Conservation (phyloP, 2,888 invertebrate species). For the Drosophila multiciliata region DNA sequence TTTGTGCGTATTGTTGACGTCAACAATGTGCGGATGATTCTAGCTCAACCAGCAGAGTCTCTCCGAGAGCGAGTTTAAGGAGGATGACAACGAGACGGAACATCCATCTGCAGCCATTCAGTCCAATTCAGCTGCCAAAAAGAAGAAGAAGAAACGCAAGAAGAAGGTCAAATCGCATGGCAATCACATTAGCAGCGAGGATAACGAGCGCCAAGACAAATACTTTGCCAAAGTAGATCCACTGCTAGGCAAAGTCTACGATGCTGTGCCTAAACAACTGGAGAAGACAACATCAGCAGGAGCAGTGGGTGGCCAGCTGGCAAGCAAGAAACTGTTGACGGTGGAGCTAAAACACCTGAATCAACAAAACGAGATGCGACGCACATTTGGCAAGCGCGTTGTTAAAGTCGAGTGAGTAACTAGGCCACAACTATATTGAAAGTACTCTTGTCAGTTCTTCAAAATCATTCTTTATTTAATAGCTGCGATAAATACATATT, state of each 20-base stretch:
- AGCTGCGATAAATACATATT: neutral
- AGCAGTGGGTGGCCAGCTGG: constrained; percentile 85
- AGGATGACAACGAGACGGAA: constrained; percentile 89
- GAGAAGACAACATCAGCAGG: constrained; percentile 54
- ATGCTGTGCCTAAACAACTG: constrained; percentile 62
- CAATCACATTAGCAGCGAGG: constrained; percentile 87
- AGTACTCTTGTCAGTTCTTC: neutral
- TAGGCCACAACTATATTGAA: neutral
- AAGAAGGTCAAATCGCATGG: constrained; percentile 86
- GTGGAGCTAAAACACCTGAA: constrained; percentile 91
- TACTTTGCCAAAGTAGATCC: constrained; percentile 82
- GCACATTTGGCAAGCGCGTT: constrained; percentile 92
- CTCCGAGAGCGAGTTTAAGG: constrained; percentile 90
- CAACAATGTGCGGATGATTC: constrained; percentile 1
- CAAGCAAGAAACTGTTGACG: constrained; percentile 88
- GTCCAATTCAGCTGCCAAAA: constrained; percentile 86
- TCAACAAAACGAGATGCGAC: constrained; percentile 92
- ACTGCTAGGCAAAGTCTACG: constrained; percentile 79
- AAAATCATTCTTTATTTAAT: neutral
- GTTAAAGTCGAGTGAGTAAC: constrained; percentile 88
- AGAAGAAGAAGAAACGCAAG: constrained; percentile 88
- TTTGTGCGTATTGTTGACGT: constrained; percentile 1
- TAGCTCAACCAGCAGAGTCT: constrained; percentile 88
- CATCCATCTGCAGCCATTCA: constrained; percentile 85
- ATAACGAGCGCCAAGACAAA: constrained; percentile 86